Evolutionary conservation across 2,797 vertebrate genomes (phyloP).

Genomic region (Peromyscus attwateri): DNA sequence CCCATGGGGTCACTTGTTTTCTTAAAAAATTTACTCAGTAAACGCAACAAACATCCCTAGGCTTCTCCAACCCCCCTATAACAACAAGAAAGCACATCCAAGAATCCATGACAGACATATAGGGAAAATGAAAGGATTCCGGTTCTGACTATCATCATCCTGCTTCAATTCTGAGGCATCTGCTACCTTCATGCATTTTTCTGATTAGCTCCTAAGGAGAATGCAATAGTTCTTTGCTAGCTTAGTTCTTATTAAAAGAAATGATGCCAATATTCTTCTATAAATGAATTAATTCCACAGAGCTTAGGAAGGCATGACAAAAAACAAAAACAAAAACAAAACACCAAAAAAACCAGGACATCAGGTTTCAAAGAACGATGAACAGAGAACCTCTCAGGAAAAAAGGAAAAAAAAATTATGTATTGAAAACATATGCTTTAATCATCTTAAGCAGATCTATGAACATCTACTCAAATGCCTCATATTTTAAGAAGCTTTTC

Average conservation of each 20-base stretch:
- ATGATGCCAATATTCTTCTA: neutral
- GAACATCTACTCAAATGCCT: neutral
- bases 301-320: neutral
- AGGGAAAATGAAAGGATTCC: neutral
- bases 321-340: neutral
- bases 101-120: neutral
- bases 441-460: neutral
- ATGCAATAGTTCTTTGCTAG: neutral
- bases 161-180: neutral
- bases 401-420: neutral
- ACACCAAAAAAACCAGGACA: neutral
- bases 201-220: constrained; percentile 39
- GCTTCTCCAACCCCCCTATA: neutral
- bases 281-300: constrained; percentile 57
- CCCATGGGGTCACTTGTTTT: neutral
- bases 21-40: neutral
- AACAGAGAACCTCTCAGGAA: neutral
- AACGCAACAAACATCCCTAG: neutral
- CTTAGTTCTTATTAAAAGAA: neutral
- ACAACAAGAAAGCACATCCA: neutral
- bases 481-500: constrained; percentile 44
- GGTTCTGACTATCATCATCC: neutral
- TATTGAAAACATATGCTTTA: constrained; percentile 44
- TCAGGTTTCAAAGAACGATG: constrained; percentile 48
- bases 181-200: neutral